These are phyloP conservation scores for Drosophila ficusphila DNA, from an alignment of 1,140 invertebrate genomes.

Conservation along the genomic window DNA sequence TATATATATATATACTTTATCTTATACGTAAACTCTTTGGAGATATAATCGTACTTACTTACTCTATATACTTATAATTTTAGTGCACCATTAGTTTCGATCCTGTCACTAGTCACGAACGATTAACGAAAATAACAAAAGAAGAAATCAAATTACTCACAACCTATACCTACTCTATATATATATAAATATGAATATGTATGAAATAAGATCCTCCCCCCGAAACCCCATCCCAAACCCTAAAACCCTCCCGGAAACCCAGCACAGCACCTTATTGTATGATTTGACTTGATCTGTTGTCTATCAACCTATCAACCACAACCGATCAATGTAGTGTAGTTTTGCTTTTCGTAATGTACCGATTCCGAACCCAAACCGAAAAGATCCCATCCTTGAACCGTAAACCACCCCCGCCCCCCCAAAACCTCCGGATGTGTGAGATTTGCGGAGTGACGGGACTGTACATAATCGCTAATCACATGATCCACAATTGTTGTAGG, in stretches of 20 bases:
- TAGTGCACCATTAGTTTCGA: constrained; percentile 48
- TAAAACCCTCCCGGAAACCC: not conserved
- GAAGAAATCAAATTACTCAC: constrained; percentile 51
- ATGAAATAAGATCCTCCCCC: not conserved
- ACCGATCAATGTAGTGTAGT: constrained; percentile 38
- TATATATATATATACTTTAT: constrained; percentile 10
- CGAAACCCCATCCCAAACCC: not conserved
- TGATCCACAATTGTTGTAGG: constrained; percentile 85
- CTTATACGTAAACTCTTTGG: constrained; percentile 15
- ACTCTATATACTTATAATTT: constrained; percentile 44
- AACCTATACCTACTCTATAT: constrained; percentile 32
- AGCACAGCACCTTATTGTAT: constrained; percentile 44
- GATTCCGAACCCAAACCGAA: not conserved
- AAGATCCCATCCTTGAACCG: not conserved
- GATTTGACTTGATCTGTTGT: constrained; percentile 37
- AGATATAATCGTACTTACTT: constrained; percentile 33
- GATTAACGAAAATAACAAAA: constrained; percentile 45
- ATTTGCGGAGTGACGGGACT: constrained; percentile 10
- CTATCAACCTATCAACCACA: constrained; percentile 5
- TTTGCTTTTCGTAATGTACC: constrained; percentile 28
- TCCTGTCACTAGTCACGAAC: constrained; percentile 44
- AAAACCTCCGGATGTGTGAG: constrained; percentile 4
- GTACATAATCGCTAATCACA: constrained; percentile 11
- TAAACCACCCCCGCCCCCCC: not conserved
- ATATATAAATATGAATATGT: constrained; percentile 25